A percentile compares a stretch with the other conserved stretches of the same genome.
phyloP scores from a whole-genome alignment of 2,797 vertebrate species.

The Menidia menidia region DNA sequence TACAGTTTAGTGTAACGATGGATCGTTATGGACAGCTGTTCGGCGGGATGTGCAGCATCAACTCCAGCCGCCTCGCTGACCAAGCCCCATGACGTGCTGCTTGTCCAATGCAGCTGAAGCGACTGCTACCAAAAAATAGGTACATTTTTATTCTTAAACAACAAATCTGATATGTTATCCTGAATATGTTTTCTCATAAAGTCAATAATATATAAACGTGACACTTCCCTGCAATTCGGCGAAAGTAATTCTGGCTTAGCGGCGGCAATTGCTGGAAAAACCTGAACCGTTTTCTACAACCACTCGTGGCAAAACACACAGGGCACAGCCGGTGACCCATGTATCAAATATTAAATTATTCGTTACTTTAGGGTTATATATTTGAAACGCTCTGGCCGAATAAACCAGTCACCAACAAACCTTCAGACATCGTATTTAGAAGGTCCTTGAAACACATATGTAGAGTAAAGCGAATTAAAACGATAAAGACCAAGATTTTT shows the following conservation, averaged over 20 bases:
- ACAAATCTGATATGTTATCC: not conserved
- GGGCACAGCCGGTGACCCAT: not conserved
- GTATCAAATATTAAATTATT: constrained; percentile 11
- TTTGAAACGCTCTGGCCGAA: constrained; percentile 21
- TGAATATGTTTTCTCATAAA: rapidly evolving
- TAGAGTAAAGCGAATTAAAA: rapidly evolving
- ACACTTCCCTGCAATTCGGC: constrained; percentile 4
- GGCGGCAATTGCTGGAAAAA: not conserved
- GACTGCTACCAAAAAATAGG: not conserved
- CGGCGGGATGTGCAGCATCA: constrained; percentile 12
- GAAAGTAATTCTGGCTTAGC: not conserved
- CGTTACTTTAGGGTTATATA: rapidly evolving
- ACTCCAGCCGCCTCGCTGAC: constrained; percentile 31
- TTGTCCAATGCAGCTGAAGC: not conserved
- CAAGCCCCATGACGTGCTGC: constrained; percentile 19
- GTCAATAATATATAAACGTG: not conserved
- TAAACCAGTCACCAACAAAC: rapidly evolving
- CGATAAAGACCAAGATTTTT: rapidly evolving
- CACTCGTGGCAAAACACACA: not conserved
- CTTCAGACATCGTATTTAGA: rapidly evolving
- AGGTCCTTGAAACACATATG: rapidly evolving
- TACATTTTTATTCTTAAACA: not conserved
- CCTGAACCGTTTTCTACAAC: not conserved
- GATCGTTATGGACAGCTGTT: not conserved
- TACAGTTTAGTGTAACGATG: not conserved